A percentile compares a stretch with the other conserved stretches of the same genome.
Evolutionary conservation across 2,113 vertebrate genomes (phyloP).

Genomic region (Alligator sinensis): DNA sequence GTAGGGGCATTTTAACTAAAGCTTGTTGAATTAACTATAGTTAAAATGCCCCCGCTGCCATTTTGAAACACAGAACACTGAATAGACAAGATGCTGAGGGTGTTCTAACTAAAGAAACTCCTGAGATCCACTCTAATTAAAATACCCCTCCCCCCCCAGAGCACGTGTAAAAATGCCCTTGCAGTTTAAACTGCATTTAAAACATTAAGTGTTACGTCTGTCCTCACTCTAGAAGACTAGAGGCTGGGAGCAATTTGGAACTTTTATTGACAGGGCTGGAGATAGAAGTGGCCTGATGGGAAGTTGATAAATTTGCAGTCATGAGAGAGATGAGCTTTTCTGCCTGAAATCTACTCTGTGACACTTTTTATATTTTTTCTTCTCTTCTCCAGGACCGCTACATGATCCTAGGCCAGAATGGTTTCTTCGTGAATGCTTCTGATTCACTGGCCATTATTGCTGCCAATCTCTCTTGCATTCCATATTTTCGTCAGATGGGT

Average conservation of each 20-base stretch:
- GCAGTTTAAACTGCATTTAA: too few relatives aligned
- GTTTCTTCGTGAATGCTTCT: slow-evolving; percentile 96
- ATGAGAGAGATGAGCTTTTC: background rate
- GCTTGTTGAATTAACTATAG: too few relatives aligned
- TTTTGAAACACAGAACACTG: too few relatives aligned
- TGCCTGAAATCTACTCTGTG: background rate
- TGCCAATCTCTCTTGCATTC: slow-evolving; percentile 93
- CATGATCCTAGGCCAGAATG: slow-evolving; percentile 97
- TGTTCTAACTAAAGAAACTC: too few relatives aligned
- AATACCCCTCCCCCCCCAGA: too few relatives aligned
- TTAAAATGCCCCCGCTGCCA: too few relatives aligned
- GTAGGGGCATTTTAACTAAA: too few relatives aligned
- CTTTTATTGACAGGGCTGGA: slow-evolving; percentile 10
- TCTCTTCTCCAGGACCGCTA: slow-evolving; percentile 90
- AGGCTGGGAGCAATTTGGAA: background rate
- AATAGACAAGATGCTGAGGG: too few relatives aligned
- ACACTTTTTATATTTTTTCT: slow-evolving; percentile 15
- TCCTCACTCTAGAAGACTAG: background rate
- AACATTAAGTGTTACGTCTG: too few relatives aligned
- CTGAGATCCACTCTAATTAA: too few relatives aligned
- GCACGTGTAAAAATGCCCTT: too few relatives aligned
- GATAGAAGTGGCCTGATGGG: background rate
- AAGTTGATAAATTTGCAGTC: background rate
- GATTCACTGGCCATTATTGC: slow-evolving; percentile 97
- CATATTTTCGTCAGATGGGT: slow-evolving; percentile 93